Evolutionary conservation across 2,113 vertebrate genomes (phyloP), one percentile per base, ranked within the genome.

Genomic region (Xiphorhynchus elegans): DNA sequence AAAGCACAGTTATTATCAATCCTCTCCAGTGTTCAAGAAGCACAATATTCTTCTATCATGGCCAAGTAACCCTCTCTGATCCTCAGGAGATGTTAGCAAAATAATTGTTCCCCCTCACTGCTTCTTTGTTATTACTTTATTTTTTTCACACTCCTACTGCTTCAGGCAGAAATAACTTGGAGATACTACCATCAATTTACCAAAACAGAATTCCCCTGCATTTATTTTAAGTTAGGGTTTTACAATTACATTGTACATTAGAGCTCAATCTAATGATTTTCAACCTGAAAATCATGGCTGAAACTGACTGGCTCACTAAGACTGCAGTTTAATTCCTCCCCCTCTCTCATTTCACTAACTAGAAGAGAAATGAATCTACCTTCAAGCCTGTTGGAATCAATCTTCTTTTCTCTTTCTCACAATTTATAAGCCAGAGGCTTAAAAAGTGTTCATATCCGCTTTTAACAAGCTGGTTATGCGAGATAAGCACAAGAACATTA

Each of bases 401-500:
- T 96, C 95, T 92, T 93, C 90, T 85, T 96, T 95, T 92, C 95
- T 86, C 73, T 62, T 93, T 87, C 89, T 94, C 72, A 56, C 35
- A 70, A 86, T 94, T 84, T 95, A 50, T 64, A 97, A 92, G 94
- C 44, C 79, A 86, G 80, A 81, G 73, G 92, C 93, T 96, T 96
- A 93, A 93, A 82, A 90, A 94, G 62, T 70, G 82, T 49, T 93
- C 74, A 73, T 82, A 94, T 94, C 91, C 82, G 56, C 84, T 94
- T 90, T 94, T 92, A 88, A 90, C 94, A 96, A 96, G 95, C 96
- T 96, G 96, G 94, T 94, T 94, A 93, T 64, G 79, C 0, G 73
- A 95, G 97, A 96, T 97, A 97, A 97, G 94, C 69, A 1, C 64
- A 73, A 72, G 81, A 84, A 90, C 90, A 89, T 93, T 84, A 83